Evolutionary conservation across 2,888 invertebrate species (phyloP), one percentile per base, ranked within the genome.

Genomic region (Uloborus plumipes): DNA sequence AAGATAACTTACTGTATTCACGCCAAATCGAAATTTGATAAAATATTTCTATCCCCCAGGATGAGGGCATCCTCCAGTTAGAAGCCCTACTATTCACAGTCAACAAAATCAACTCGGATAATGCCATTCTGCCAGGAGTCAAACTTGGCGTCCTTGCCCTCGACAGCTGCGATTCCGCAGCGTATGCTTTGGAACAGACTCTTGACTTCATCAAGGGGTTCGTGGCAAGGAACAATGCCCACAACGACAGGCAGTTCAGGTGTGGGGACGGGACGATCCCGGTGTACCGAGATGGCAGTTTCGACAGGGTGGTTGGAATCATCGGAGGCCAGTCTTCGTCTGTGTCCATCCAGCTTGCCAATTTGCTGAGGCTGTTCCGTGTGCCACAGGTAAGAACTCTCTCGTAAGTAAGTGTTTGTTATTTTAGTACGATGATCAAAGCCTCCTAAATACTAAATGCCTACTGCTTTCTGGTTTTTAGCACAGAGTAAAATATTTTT

Each of bases 61-160:
- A 91, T 91, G 93, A 93, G 86, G 93, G 93, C 18, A 91, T 93
- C 80, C 93, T 93, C 87, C 90, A 93, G 6, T 88, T 94, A 81
- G 93, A 94, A 87, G 93, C 93, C 2, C 91, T 93, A 91, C 88
- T 93, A 6, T 93, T 91, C 88, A 92, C 93, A 4, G 88, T 93
- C 47, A 92, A 93, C 86, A 91, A 91, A 86, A 93, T 93, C 81
- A 94, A 94, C 89, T 89, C 88, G 14, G 91, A 92, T 86, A 87
- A 89, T 6, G 88, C 83, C 9, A 87, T 93, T 13, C 89, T 93
- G 70, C 93, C 92, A 0, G 92, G 93, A 59, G 91, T 93, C 66
- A 91, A 90, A 16, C 89, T 93, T 49, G 93, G 93, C 0, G 91
- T 91, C 0, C 88, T 92, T 55, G 91, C 91, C 73, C 89, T 92